Conservation (phyloP, 2,888 invertebrate genomes). For the Hyposoter didymator region DNA sequence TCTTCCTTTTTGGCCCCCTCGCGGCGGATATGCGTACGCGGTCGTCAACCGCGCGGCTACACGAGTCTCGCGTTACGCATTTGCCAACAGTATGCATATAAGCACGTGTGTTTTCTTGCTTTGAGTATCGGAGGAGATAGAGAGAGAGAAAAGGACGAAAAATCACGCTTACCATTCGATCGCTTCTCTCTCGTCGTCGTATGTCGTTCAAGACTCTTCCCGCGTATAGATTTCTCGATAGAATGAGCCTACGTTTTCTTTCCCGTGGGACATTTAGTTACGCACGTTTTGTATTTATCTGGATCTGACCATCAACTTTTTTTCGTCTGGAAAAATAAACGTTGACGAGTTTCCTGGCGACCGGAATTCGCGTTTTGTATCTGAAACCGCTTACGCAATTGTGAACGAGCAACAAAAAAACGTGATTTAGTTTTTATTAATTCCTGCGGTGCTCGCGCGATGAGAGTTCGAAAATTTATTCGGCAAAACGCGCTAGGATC, state of each 20-base stretch:
- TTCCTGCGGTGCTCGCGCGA: background rate
- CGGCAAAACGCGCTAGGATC: background rate
- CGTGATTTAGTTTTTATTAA: background rate
- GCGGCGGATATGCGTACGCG: conserved; percentile 58
- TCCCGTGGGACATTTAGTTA: background rate
- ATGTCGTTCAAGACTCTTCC: conserved; percentile 42
- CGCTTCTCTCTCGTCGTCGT: conserved; percentile 35
- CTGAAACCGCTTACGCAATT: background rate
- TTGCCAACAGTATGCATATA: conserved; percentile 29
- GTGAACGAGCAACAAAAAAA: background rate
- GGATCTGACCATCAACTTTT: conserved; percentile 42
- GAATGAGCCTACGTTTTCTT: conserved; percentile 27
- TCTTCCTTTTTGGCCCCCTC: conserved; percentile 14
- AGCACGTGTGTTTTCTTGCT: background rate
- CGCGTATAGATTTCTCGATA: conserved; percentile 52
- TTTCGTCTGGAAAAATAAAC: conserved; percentile 45
- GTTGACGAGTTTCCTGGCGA: conserved; percentile 49
- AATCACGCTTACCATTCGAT: conserved; percentile 48
- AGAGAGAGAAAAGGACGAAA: conserved; percentile 1
- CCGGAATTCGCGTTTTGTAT: conserved; percentile 16
- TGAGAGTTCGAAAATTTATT: background rate
- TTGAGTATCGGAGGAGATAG: conserved; percentile 19
- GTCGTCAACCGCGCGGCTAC: conserved; percentile 46
- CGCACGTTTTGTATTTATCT: conserved; percentile 31
- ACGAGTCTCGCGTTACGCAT: conserved; percentile 63